Evolutionary conservation across 2,888 invertebrate species (phyloP).

Genomic region (Aplocera efformata): DNA sequence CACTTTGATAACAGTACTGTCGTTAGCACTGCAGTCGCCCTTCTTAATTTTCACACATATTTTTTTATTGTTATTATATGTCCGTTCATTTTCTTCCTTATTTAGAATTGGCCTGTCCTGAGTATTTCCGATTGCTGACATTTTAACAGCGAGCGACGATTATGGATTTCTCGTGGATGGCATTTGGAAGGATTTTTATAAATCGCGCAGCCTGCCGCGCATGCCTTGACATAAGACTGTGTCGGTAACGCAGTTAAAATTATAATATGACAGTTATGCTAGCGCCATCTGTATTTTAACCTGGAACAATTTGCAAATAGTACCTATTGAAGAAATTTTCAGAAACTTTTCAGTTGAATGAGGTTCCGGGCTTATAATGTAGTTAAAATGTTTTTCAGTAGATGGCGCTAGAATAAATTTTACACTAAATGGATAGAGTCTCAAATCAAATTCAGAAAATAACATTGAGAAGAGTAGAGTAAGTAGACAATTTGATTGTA

Average conservation of each 20-base stretch:
- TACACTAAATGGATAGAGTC: neutral
- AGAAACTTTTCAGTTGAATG: too few relatives aligned
- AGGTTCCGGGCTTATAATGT: neutral
- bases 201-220: conserved; percentile 76
- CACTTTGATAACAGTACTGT: conserved; percentile 64
- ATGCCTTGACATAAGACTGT: conserved; percentile 47
- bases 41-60: conserved; percentile 57
- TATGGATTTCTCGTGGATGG: conserved; percentile 72
- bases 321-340: too few relatives aligned
- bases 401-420: conserved; percentile 3
- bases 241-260: conserved; percentile 50
- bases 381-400: conserved; percentile 22
- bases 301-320: neutral
- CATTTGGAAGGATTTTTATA: conserved; percentile 75
- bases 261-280: neutral
- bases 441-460: too few relatives aligned
- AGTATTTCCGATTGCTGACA: conserved; percentile 56
- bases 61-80: conserved; percentile 44
- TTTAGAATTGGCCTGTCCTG: conserved; percentile 48
- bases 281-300: conserved; percentile 43
- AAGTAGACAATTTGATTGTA: too few relatives aligned
- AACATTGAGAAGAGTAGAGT: too few relatives aligned
- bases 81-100: conserved; percentile 35
- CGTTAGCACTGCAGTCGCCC: conserved; percentile 34
- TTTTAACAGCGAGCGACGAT: conserved; percentile 64